These are phyloP conservation scores for Ladona fulva DNA, from an alignment of 1,140 invertebrate genomes.

Conservation along the genomic window DNA sequence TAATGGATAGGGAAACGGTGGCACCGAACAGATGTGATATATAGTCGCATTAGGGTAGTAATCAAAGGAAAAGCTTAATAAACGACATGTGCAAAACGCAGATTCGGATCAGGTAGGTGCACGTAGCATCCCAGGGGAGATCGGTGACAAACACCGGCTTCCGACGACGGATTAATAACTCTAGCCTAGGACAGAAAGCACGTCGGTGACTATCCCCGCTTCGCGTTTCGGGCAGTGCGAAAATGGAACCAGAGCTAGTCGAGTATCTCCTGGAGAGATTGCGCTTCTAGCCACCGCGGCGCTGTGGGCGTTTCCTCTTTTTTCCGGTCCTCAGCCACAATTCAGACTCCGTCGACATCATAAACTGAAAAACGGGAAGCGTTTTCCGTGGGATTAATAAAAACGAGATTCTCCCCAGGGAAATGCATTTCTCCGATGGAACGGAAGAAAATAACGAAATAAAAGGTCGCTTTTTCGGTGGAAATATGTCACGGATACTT, in stretches of 20 bases:
- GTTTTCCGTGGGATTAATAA: not conserved
- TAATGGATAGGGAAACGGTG: too few relatives aligned
- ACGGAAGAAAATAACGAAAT: not conserved
- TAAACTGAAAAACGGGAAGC: not conserved
- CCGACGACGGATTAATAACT: too few relatives aligned
- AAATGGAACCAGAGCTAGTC: not conserved
- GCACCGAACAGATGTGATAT: too few relatives aligned
- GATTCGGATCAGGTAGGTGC: too few relatives aligned
- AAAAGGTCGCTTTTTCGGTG: not conserved
- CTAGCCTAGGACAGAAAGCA: too few relatives aligned
- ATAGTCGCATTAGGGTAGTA: too few relatives aligned
- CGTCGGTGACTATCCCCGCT: too few relatives aligned
- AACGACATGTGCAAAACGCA: too few relatives aligned
- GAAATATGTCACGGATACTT: not conserved
- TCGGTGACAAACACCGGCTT: too few relatives aligned
- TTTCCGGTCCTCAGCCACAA: not conserved
- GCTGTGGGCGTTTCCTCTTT: not conserved
- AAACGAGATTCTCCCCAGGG: not conserved
- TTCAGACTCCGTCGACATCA: not conserved
- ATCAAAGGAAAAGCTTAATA: too few relatives aligned
- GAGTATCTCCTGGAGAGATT: not conserved
- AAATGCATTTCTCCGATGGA: not conserved
- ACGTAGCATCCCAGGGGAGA: too few relatives aligned
- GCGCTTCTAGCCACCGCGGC: not conserved
- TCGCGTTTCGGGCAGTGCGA: too few relatives aligned